Conservation (phyloP, 2,888 invertebrate species). For the Pteria penguin region DNA sequence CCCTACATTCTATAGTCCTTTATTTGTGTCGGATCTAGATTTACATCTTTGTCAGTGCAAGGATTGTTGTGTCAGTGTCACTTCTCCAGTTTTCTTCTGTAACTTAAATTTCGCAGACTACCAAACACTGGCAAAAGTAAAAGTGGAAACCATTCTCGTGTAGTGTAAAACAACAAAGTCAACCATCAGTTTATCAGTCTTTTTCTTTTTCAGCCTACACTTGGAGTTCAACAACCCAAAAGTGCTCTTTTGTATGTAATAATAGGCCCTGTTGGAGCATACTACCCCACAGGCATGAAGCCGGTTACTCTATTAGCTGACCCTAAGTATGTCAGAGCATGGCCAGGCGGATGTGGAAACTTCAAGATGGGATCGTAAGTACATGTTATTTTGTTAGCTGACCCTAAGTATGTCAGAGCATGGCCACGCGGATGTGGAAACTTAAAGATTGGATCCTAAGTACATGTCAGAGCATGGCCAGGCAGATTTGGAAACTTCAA, state of each 20-base stretch:
- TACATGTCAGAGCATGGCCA: too few species aligned
- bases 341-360: conserved; percentile 95
- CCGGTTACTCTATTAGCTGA: conserved; percentile 95
- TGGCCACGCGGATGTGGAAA: conserved; percentile 96
- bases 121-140: too few species aligned
- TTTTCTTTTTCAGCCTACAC: conserved; percentile 86
- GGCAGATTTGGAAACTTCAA: too few species aligned
- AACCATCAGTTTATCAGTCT: background rate
- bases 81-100: too few species aligned
- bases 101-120: too few species aligned
- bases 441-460: conserved; percentile 96
- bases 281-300: conserved; percentile 87
- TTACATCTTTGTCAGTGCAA: too few species aligned
- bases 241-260: conserved; percentile 95
- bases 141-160: too few species aligned
- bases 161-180: too few species aligned
- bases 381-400: conserved; percentile 89
- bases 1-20: too few species aligned
- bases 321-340: conserved; percentile 87
- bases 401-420: conserved; percentile 88
- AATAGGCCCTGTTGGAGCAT: conserved; percentile 94
- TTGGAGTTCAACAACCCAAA: conserved; percentile 93
- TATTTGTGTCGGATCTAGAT: too few species aligned
- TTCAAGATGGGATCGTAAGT: conserved; percentile 97
- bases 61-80: too few species aligned